phyloP scores from a whole-genome alignment of 2,888 invertebrate species.

The Orthonevra nobilis region DNA sequence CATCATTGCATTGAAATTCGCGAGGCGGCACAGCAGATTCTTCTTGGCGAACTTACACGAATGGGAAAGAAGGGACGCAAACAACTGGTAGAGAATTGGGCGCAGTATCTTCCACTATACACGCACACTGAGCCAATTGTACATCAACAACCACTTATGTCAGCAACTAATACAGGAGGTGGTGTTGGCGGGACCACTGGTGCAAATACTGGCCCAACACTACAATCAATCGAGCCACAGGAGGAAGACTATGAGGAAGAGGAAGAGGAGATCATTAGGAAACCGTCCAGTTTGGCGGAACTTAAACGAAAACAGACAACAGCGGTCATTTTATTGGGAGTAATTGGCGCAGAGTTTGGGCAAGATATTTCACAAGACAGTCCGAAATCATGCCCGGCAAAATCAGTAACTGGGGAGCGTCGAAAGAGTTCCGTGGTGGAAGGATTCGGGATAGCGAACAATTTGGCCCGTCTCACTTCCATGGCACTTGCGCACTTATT shows the following conservation, averaged over 20 bases:
- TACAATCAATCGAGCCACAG: conserved; percentile 70
- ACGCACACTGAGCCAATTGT: conserved; percentile 90
- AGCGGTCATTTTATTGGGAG: conserved; percentile 96
- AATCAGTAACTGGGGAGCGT: conserved; percentile 77
- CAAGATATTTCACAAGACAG: conserved; percentile 92
- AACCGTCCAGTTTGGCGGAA: conserved; percentile 92
- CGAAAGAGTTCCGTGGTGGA: conserved; percentile 93
- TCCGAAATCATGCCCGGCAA: conserved; percentile 75
- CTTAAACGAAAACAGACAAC: conserved; percentile 97
- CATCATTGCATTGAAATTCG: conserved; percentile 98
- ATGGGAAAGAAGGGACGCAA: conserved; percentile 90
- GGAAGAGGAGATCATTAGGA: conserved; percentile 91
- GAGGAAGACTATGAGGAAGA: conserved; percentile 91
- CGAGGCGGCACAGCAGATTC: conserved; percentile 96
- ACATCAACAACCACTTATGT: conserved; percentile 80
- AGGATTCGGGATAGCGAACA: conserved; percentile 90
- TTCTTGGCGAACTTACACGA: conserved; percentile 94
- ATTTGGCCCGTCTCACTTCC: conserved; percentile 94
- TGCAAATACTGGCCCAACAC: conserved; percentile 46
- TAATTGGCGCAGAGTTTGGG: conserved; percentile 99
- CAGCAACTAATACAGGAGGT: conserved; percentile 50
- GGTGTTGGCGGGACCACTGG: conserved; percentile 34
- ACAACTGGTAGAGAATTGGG: conserved; percentile 96
- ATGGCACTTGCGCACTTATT: conserved; percentile 96
- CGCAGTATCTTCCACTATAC: conserved; percentile 94